Evolutionary conservation across 2,113 vertebrate species (phyloP).

Genomic region (Mola mola): DNA sequence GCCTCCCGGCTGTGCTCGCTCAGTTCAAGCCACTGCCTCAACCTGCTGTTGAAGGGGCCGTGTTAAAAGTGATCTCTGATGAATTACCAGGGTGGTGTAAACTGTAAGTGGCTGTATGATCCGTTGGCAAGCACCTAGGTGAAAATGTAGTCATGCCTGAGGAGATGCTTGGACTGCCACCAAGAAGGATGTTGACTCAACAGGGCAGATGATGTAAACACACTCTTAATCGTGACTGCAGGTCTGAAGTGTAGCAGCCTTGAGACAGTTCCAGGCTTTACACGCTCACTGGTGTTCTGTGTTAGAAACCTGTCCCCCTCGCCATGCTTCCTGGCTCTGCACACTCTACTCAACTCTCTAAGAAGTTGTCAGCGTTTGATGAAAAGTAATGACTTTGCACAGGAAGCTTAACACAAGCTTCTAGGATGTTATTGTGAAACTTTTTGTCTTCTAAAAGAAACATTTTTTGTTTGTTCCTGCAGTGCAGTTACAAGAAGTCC

Average conservation of each 20-base stretch:
- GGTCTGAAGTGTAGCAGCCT: conserved; percentile 47
- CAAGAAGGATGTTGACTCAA: conserved; percentile 75
- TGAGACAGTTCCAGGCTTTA: conserved; percentile 3
- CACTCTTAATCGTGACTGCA: conserved; percentile 35
- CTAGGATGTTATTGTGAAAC: conserved; percentile 33
- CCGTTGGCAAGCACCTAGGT: conserved; percentile 28
- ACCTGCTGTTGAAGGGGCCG: conserved; percentile 29
- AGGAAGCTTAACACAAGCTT: conserved; percentile 49
- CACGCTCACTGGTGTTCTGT: background rate
- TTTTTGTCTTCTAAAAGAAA: conserved; percentile 17
- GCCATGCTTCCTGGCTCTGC: conserved; percentile 21
- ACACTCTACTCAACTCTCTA: no score
- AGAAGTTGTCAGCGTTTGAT: conserved; percentile 31
- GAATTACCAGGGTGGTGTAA: conserved; percentile 19
- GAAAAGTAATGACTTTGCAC: conserved; percentile 19
- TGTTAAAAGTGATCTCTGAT: conserved; percentile 37
- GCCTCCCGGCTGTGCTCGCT: conserved; percentile 19
- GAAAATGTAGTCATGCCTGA: conserved; percentile 41
- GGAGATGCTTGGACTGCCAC: conserved; percentile 48
- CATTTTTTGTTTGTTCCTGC: conserved; percentile 14
- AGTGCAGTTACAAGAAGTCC: background rate
- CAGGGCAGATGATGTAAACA: conserved; percentile 61
- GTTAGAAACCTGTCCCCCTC: background rate
- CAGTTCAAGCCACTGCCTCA: conserved; percentile 39
- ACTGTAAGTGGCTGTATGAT: conserved; percentile 15